Base-by-base conservation (phyloP, 2,113 vertebrate genomes). In the Neodontobutis hainanensis region DNA sequence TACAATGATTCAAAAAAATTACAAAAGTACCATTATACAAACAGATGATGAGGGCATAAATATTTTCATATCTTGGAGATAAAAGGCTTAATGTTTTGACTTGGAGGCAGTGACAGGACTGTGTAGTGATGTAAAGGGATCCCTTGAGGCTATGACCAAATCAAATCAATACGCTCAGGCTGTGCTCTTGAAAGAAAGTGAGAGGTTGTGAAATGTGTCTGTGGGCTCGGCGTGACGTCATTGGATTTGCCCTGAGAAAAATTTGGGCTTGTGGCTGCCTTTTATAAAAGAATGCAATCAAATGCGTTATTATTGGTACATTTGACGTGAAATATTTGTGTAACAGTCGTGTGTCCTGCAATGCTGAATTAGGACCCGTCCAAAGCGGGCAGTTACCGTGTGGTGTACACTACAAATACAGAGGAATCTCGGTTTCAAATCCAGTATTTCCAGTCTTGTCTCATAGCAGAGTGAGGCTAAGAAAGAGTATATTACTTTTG, bases 401-500 rank as follows among this genome's bases (percentile, higher is more conserved):
- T 27, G 19, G 19, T 27, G 19, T 27, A 27, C 19, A 27, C 1
- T 27, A 46, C 44, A 51, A 69, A 4, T 19, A 61, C 59, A 61
- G 67, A 35, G 44, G 50, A 68, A 75, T 16, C 59, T 38, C 16
- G 59, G 65, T 61, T 65, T 60, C 14, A 2, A 53, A 14, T 8
- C 52, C 45, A 56, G 46, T 75, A 44, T 64, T 53, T 49, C 43
- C 58, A 65, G 43, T 68, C 45, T 44, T 38, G 34, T 47, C 45
- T 63, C 12, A 59, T 36, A 45, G 14, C 57, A 63, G 61, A 77
- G 46, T 63, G 19, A 76, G 61, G 52, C 56, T 49, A 40, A 19
- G 47, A 78, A 49, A 85, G 19, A 27, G 75, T 62, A 67, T 47
- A 5, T 40, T 4, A n/a, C 48, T 42, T 57, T 63, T 43, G 53